Evolutionary conservation across 2,888 invertebrate species (phyloP).

Genomic region (Drosophila greeni): DNA sequence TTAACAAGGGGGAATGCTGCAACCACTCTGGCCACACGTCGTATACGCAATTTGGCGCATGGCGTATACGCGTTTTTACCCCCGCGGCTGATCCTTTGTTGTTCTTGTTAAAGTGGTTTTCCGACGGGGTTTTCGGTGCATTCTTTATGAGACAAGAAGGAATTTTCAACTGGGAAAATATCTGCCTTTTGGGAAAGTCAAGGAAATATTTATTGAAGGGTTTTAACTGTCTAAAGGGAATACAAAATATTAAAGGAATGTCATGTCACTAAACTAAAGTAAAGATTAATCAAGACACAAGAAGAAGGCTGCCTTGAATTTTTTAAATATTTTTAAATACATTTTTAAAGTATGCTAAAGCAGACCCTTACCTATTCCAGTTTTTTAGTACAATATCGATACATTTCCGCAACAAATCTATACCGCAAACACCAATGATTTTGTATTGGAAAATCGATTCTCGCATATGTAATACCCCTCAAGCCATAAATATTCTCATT

Average conservation of each 20-base stretch:
- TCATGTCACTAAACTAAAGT: too few relatives aligned
- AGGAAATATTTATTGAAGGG: background rate
- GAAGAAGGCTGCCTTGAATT: background rate
- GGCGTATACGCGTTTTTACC: background rate
- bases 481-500: constrained; percentile 6
- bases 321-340: too few relatives aligned
- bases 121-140: background rate
- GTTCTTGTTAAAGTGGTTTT: background rate
- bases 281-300: too few relatives aligned
- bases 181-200: background rate
- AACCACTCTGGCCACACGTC: constrained; percentile 49
- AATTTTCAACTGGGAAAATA: constrained; percentile 1
- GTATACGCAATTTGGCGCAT: constrained; percentile 52
- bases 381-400: too few relatives aligned
- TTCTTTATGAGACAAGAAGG: background rate
- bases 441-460: constrained; percentile 1
- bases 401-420: background rate
- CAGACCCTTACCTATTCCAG: background rate
- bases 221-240: background rate
- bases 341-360: background rate
- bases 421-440: background rate
- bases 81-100: background rate
- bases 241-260: too few relatives aligned
- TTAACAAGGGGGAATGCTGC: background rate
- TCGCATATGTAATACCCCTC: background rate